phyloP scores from a whole-genome alignment of 2,888 invertebrate species.

The Dicycla oo region DNA sequence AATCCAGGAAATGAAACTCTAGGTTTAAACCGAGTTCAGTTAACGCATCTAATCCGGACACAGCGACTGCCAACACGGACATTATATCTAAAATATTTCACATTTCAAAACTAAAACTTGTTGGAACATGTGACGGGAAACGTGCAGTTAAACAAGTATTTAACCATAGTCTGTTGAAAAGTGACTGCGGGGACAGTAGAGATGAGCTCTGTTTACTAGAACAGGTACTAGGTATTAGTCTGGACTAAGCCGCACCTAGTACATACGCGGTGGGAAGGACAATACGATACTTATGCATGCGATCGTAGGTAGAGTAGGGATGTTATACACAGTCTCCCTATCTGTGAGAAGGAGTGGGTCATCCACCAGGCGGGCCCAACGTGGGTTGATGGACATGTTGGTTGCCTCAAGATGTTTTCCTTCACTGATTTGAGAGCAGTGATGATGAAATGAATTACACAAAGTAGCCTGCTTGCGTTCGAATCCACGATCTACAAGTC shows the following conservation, averaged over 20 bases:
- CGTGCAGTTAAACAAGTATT: conserved; percentile 65
- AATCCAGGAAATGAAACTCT: conserved; percentile 31
- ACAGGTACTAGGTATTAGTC: neutral
- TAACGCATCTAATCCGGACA: conserved; percentile 27
- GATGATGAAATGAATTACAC: neutral
- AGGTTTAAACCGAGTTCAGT: conserved; percentile 33
- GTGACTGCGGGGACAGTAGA: conserved; percentile 22
- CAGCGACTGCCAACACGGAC: conserved; percentile 35
- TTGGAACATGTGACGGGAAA: conserved; percentile 57
- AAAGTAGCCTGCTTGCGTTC: neutral
- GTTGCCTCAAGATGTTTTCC: neutral
- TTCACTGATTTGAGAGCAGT: neutral
- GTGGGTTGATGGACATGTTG: neutral
- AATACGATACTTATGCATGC: neutral
- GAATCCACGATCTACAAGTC: neutral
- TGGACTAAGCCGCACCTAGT: neutral
- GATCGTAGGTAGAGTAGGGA: neutral
- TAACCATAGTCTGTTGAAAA: conserved; percentile 53
- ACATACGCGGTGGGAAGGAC: neutral
- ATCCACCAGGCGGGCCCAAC: neutral
- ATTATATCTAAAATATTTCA: conserved; percentile 59
- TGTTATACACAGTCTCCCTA: neutral
- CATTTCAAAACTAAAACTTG: conserved; percentile 60
- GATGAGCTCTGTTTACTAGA: conserved; percentile 1
- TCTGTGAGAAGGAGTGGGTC: neutral